Percentiles rank a stretch among this genome's conserved stretches.
phyloP scores from a whole-genome alignment of 2,113 vertebrate species.

The Bettongia penicillata region DNA sequence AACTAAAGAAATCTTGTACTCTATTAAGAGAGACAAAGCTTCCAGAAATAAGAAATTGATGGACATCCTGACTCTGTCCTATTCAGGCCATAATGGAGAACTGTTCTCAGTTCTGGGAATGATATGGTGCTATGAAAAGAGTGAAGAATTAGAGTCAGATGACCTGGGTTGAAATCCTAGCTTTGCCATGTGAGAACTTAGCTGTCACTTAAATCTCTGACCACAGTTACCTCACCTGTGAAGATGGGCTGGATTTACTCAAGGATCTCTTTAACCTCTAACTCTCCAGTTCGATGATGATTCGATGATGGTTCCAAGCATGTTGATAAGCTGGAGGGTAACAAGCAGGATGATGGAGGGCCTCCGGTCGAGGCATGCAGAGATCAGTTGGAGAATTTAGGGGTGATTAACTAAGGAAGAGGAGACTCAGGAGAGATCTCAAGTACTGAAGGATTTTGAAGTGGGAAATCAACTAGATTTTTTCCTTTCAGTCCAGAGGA shows the following conservation, averaged over 20 bases:
- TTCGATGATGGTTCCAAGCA: not conserved
- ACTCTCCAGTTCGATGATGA: not conserved
- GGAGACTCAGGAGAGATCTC: not conserved
- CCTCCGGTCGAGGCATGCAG: not conserved
- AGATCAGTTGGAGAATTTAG: not conserved
- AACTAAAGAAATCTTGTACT: too few relatives aligned
- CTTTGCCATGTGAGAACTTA: too few relatives aligned
- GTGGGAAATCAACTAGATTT: not conserved
- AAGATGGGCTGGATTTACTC: not conserved
- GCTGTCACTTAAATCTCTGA: not conserved
- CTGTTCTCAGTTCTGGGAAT: too few relatives aligned
- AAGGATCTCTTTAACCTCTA: not conserved
- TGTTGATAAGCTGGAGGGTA: too few relatives aligned
- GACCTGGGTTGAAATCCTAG: too few relatives aligned
- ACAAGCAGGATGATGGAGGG: not conserved
- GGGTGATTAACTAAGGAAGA: not conserved
- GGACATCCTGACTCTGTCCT: too few relatives aligned
- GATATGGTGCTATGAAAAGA: too few relatives aligned
- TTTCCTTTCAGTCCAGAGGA: not conserved
- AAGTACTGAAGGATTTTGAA: not conserved
- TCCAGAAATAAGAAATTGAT: too few relatives aligned
- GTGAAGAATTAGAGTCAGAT: too few relatives aligned
- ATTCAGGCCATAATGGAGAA: too few relatives aligned
- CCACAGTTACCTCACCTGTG: not conserved
- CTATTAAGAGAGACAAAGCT: too few relatives aligned